These are phyloP conservation scores for Coracopsis vasa DNA, from an alignment of 2,113 vertebrate genomes.

Conservation along the genomic window DNA sequence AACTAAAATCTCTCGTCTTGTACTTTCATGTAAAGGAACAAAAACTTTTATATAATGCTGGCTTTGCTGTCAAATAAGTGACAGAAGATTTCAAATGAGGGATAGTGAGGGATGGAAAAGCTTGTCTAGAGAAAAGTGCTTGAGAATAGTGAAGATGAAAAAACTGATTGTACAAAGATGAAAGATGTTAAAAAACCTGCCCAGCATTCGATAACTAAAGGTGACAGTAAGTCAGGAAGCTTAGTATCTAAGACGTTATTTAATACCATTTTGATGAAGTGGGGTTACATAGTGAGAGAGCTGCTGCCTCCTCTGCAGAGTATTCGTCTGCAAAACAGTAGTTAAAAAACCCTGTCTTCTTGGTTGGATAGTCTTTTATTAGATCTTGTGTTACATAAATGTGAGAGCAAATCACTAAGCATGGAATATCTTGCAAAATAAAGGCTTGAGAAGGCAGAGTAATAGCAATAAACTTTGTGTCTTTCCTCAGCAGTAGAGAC, in stretches of 20 bases:
- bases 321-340: background rate
- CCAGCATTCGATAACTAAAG: background rate
- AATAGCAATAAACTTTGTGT: background rate
- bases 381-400: background rate
- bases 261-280: background rate
- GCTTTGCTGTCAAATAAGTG: background rate
- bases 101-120: background rate
- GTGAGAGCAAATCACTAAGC: background rate
- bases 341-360: background rate
- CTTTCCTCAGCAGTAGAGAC: background rate
- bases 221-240: background rate
- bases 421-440: background rate
- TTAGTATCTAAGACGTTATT: background rate
- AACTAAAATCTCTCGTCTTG: background rate
- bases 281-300: background rate
- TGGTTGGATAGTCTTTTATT: background rate
- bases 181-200: background rate
- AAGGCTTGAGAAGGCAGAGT: background rate
- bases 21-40: background rate
- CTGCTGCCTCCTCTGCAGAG: background rate
- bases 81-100: background rate
- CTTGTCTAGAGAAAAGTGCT: background rate
- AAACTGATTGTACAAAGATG: background rate
- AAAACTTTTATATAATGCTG: background rate
- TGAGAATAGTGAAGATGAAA: background rate